Base-by-base conservation (phyloP, 2,113 vertebrate genomes). In the Varanus komodoensis region DNA sequence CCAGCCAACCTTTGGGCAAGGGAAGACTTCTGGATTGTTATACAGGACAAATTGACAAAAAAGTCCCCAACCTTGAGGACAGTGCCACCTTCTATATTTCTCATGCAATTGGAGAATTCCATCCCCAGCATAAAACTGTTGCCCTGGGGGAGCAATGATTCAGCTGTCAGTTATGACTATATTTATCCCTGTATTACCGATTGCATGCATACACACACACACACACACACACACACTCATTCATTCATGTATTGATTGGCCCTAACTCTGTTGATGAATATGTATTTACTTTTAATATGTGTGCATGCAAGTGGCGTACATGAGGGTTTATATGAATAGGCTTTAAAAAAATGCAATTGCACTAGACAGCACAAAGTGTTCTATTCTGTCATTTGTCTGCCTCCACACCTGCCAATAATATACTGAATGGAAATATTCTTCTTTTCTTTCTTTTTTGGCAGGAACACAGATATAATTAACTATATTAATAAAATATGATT, bases 181-280 rank as follows among this genome's bases (percentile, higher is more conserved):
- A 21, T 19, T 19, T 64, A 64, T 64, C 57, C 17, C 57, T 61
- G 57, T 61, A 15, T 61, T 61, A 15, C 57, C 57, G 17, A 57
- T 57, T 57, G 11, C 11, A 54, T 61, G 3, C 17, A 61, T 61
- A 61, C 3, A 54, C 34, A 52, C 2, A 86, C 25, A 34, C 25
- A 44, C 21, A 96, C 93, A 95, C 95, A 96, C 94, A 92, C 93
- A 95, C 92, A 95, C 79, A n/a, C n/a, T 44, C 38, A 44, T 44
- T 44, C 38, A 44, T 44, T 44, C 38, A 44, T 44, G 1, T 3
- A 44, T 44, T 93, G 79, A 82, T 91, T 94, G 92, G 90, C 91
- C 92, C 87, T 86, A 50, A 44, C n/a, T 64, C 0, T 61, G 38
- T 48, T 44, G 44, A 11, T n/a, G 86, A 48, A 82, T 88, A 67